Evolutionary conservation across 30 jellyfish, hydroid and myxozoan species (phyloP), one percentile per base, ranked within the genome.

Genomic region (Hydractinia symbiolongicarpus): DNA sequence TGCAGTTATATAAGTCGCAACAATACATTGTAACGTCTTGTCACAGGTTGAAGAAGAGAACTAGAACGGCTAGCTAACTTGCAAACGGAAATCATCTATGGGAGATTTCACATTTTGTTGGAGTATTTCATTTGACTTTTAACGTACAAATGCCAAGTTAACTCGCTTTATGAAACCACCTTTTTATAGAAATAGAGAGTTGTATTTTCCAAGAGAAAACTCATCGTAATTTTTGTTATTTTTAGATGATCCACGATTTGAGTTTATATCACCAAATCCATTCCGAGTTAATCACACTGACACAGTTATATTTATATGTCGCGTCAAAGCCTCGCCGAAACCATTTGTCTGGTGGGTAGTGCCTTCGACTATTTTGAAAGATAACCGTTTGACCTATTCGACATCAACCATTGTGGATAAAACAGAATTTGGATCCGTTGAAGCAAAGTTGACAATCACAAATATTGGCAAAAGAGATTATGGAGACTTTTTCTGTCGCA

Each of bases 321-420:
- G 84, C 3, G 84, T 76, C 15, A 76, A 76, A 56, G 72, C 84
- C 20, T 76, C 84, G 55, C 84, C 84, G 4, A 76, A 76, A 16
- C 74, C 84, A 50, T 50, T 20, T 76, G 84, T 76, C 17, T 50
- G 72, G 74, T 76, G 84, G 84, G 8, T 50, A 56, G 17, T 56
- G 7, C 84, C 84, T 9, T 14, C 50, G 13, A 56, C 53, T 11
- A 55, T 53, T 56, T 14, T 53, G 55, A 30, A 14, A 30, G 84
- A 76, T 16, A 13, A 76, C 17, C 72, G 84, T 10, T 76, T 19
- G 13, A 13, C 72, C 30, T 52, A 14, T 55, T 7, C 84, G 7
- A 50, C 54, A 16, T 30, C 74, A 50, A 52, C 55, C 17, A 19
- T 56, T 14, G 73, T 53, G 16, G 84, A 76, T 55, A 52, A 30